phyloP scores from a whole-genome alignment of 2,888 invertebrate genomes.

The Rhagonycha fulva region DNA sequence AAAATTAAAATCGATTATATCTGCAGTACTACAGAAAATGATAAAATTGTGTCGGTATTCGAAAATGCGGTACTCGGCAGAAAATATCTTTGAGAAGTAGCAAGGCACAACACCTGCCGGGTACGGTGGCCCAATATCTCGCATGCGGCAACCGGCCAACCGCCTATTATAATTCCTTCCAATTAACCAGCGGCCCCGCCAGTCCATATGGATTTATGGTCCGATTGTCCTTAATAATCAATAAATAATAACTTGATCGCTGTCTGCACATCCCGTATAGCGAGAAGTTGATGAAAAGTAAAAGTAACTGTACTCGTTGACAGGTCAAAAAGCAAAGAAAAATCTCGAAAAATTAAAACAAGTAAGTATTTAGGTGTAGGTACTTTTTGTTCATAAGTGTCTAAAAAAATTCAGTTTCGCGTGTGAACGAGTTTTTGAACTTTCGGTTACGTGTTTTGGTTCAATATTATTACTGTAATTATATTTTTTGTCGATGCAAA shows the following conservation, averaged over 20 bases:
- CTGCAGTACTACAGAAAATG: too few species aligned
- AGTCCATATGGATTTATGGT: slow-evolving; percentile 35
- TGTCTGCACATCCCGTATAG: slow-evolving; percentile 18
- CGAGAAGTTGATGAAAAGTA: slow-evolving; percentile 25
- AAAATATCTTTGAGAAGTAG: not conserved
- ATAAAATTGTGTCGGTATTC: not conserved
- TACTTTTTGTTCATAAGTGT: slow-evolving; percentile 1
- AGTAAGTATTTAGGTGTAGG: not conserved
- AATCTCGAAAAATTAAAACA: not conserved
- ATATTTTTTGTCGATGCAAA: slow-evolving; percentile 6
- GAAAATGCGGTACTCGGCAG: not conserved
- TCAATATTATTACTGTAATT: slow-evolving; percentile 20
- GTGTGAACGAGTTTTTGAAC: slow-evolving; percentile 20
- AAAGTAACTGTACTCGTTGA: slow-evolving; percentile 15
- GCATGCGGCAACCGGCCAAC: slow-evolving; percentile 17
- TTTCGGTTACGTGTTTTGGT: slow-evolving; percentile 16
- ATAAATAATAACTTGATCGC: slow-evolving; percentile 27
- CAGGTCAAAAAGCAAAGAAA: not conserved
- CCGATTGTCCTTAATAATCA: slow-evolving; percentile 33
- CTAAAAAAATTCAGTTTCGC: slow-evolving; percentile 15
- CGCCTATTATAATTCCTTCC: slow-evolving; percentile 36
- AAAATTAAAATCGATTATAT: not conserved
- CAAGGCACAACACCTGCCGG: slow-evolving; percentile 1
- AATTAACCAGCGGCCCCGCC: slow-evolving; percentile 33
- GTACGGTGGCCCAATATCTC: slow-evolving; percentile 19